Evolutionary conservation across 2,113 vertebrate species (phyloP).

Genomic region (Pachycephala philippinensis): DNA sequence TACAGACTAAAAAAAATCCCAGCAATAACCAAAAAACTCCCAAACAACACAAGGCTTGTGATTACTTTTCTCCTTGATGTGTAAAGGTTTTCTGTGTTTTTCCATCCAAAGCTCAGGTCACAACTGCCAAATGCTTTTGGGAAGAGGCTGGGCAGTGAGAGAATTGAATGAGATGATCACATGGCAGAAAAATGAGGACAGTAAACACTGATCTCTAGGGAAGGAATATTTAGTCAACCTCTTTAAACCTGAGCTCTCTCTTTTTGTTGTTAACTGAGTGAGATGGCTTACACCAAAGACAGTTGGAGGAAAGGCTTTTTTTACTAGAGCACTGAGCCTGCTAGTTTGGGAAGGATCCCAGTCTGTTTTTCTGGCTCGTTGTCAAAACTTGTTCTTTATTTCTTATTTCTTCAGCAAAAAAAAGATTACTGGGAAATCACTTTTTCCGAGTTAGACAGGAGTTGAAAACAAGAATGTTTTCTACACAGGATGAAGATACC

Average conservation of each 20-base stretch:
- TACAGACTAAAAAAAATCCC: background rate
- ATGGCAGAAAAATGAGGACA: slow-evolving; percentile 66
- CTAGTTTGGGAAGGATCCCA: background rate
- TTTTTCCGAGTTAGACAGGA: background rate
- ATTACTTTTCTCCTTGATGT: background rate
- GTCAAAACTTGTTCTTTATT: slow-evolving; percentile 34
- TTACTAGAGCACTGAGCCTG: background rate
- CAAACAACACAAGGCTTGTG: background rate
- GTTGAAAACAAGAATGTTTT: background rate
- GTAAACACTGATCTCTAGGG: slow-evolving; percentile 60
- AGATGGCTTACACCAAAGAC: background rate
- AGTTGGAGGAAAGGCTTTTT: background rate
- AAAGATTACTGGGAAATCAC: background rate
- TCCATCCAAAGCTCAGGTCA: slow-evolving; percentile 10
- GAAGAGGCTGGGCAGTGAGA: slow-evolving; percentile 30
- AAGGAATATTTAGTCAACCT: slow-evolving; percentile 40
- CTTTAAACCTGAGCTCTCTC: slow-evolving; percentile 27
- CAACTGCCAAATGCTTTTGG: slow-evolving; percentile 44
- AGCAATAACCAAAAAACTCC: background rate
- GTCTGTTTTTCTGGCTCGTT: background rate
- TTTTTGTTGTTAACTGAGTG: slow-evolving; percentile 8
- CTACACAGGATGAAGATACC: background rate
- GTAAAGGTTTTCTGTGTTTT: slow-evolving; percentile 43
- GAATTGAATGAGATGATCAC: slow-evolving; percentile 52
- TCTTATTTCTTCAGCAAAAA: background rate